Conservation (phyloP, 2,113 vertebrate species). For the Vulpes ferrilata region DNA sequence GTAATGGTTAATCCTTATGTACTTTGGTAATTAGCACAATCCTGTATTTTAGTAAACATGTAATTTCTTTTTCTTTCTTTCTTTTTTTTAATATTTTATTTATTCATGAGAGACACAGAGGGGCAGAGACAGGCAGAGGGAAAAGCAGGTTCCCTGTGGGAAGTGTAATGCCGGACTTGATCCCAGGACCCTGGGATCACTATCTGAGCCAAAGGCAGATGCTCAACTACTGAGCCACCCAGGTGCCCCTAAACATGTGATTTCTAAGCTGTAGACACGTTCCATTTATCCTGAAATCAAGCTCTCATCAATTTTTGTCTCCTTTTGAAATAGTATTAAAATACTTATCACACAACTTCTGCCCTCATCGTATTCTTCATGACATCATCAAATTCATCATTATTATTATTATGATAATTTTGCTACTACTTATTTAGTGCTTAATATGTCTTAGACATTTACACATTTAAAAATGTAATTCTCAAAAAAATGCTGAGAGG, state of each 20-base stretch:
- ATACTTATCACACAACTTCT: neutral
- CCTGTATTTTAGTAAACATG: neutral
- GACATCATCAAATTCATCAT: neutral
- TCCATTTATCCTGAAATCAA: neutral
- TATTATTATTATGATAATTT: neutral
- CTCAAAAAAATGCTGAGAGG: neutral
- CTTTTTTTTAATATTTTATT: too few relatives aligned
- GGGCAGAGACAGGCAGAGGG: too few relatives aligned
- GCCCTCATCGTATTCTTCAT: neutral
- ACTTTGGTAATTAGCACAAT: slow-evolving; percentile 3
- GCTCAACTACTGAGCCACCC: too few relatives aligned
- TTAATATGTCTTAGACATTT: neutral
- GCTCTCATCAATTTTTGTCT: neutral
- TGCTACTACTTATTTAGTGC: neutral
- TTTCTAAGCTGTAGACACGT: neutral
- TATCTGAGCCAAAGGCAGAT: too few relatives aligned
- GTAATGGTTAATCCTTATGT: neutral
- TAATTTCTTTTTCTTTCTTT: neutral
- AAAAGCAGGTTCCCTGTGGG: too few relatives aligned
- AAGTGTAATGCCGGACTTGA: too few relatives aligned
- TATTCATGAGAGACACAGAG: too few relatives aligned
- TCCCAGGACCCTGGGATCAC: too few relatives aligned
- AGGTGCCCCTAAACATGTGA: neutral
- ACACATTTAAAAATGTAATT: neutral
- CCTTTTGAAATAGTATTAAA: slow-evolving; percentile 8